Base-by-base conservation (phyloP, 2,888 invertebrate genomes). In the Lacanobia oleracea region DNA sequence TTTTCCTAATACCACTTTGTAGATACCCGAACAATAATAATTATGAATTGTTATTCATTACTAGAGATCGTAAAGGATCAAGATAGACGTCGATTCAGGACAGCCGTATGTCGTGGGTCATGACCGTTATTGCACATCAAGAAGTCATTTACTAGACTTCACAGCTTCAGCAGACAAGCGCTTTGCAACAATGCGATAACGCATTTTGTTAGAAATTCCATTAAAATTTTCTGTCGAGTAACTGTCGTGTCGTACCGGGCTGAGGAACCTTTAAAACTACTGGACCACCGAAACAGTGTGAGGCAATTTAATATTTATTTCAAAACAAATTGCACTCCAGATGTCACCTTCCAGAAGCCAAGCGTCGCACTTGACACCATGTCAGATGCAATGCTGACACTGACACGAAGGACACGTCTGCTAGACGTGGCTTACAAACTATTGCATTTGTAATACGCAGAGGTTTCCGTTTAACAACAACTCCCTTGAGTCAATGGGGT, bases 361-460 rank as follows among this genome's bases (percentile, higher is more conserved):
- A 72, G 57, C 50, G 12, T 27, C 48, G 43, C 66, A 40, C 37
- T 51, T 66, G 76, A 74, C 63, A 45, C 10, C 23, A 21, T 45
- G 72, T 57, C 72, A 64, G 43, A 2, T 75, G 72, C 75, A 66
- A 66, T 14, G 37, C 23, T 2, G 57, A 57, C 16, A 45, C 5
- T 14, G 51, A 45, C 72, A 57, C 56, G 50, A 50, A 50, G 40
- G 7, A 27, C 64, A 63, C 63, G 53, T 72, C 64, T 27, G 68
- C 18, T 21, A 40, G 75, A 72, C 72, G 75, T 64, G 33, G 23
- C 56, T 57, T 51, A n/a, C 50, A 1, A 57, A 50, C 23, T 57
- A 16, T 65, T 73, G 75, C 66, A 75, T 73, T 75, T 57, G 56
- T 57, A 45, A 72, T 65, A 57, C 33, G 33, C 6, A 57, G 48